These are phyloP conservation scores for Paratilapia polleni DNA, from an alignment of 2,113 vertebrate genomes.

Conservation along the genomic window DNA sequence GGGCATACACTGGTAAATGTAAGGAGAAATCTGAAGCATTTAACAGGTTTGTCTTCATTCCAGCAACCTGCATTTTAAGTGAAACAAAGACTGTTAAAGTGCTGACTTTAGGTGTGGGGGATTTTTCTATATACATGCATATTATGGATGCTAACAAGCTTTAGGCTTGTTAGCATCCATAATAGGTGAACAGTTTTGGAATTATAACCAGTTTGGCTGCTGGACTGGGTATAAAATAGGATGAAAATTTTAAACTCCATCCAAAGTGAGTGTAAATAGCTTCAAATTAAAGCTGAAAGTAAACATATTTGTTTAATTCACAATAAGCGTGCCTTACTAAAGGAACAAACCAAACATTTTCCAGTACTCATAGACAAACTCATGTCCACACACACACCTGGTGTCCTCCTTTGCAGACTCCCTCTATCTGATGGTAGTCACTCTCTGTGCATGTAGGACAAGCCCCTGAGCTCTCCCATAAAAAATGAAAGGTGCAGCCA, in stretches of 20 bases:
- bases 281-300: background rate
- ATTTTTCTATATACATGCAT: background rate
- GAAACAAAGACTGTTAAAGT: background rate
- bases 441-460: slow-evolving; percentile 91
- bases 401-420: slow-evolving; percentile 89
- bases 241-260: background rate
- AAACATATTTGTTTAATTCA: background rate
- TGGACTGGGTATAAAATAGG: background rate
- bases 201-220: background rate
- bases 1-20: background rate
- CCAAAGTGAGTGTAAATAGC: background rate
- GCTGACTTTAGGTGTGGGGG: background rate
- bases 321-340: background rate
- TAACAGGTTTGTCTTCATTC: background rate
- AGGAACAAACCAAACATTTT: background rate
- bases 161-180: background rate
- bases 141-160: background rate
- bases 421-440: slow-evolving; percentile 93
- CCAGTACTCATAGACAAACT: background rate
- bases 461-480: slow-evolving; percentile 94
- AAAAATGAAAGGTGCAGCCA: slow-evolving; percentile 91
- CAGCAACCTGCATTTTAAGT: background rate
- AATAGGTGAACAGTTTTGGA: background rate
- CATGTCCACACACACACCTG: slow-evolving; percentile 81
- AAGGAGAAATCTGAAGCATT: background rate